Evolutionary conservation across 2,888 invertebrate species (phyloP).

Genomic region (Pristionchus exspectatus): DNA sequence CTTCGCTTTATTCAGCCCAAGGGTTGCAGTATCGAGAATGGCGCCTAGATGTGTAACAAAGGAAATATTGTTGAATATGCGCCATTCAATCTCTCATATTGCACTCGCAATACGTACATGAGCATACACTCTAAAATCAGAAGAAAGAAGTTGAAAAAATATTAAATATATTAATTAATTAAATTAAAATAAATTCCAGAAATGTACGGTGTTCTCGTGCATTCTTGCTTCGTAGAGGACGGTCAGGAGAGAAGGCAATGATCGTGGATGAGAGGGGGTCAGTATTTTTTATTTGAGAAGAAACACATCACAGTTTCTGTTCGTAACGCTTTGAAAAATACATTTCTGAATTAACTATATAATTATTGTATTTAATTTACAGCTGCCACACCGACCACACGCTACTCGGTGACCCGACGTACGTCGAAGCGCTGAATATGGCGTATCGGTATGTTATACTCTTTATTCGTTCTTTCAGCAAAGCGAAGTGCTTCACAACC

Average conservation of each 20-base stretch:
- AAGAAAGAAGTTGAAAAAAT: too few relatives aligned
- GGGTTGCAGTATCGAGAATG: too few relatives aligned
- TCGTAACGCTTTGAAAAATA: neutral
- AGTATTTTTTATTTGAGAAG: conserved; percentile 1
- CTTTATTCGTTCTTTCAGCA: neutral
- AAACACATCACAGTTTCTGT: neutral
- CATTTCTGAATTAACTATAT: neutral
- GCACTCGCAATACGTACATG: neutral
- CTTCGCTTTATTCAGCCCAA: too few relatives aligned
- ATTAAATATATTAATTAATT: too few relatives aligned
- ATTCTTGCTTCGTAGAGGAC: conserved; percentile 78
- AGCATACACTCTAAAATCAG: neutral
- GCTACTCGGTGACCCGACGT: conserved; percentile 79
- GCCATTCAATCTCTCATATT: neutral
- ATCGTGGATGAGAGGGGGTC: conserved; percentile 78
- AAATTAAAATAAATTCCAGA: conserved; percentile 61
- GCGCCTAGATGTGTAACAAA: neutral
- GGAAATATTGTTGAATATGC: neutral
- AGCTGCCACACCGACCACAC: conserved; percentile 77
- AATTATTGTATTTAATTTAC: conserved; percentile 23
- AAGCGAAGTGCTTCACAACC: too few relatives aligned
- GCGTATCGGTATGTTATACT: conserved; percentile 69
- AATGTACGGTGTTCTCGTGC: conserved; percentile 77
- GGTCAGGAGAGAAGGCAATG: conserved; percentile 76
- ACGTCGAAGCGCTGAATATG: conserved; percentile 78